phyloP scores from a whole-genome alignment of 2,113 vertebrate genomes.

The Taxidea taxus region DNA sequence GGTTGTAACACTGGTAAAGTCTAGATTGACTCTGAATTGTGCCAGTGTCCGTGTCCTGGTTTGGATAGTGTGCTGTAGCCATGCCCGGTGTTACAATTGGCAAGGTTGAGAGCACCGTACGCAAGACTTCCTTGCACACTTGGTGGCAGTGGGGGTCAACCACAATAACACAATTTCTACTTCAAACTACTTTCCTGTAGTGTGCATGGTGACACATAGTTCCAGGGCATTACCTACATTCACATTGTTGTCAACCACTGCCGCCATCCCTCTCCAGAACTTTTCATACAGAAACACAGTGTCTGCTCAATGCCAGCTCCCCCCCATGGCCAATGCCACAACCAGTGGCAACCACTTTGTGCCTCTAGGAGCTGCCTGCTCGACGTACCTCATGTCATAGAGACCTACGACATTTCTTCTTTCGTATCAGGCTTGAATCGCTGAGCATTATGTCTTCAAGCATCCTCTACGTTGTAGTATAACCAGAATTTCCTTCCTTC shows the following conservation, averaged over 20 bases:
- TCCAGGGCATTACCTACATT: neutral
- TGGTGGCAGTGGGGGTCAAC: neutral
- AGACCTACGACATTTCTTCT: accelerated
- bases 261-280: neutral
- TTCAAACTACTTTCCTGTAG: neutral
- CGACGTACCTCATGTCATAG: accelerated
- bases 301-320: neutral
- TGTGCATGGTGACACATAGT: neutral
- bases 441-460: neutral
- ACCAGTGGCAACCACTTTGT: neutral
- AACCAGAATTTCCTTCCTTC: neutral
- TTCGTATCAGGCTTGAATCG: neutral
- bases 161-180: neutral
- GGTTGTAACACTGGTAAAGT: neutral
- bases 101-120: accelerated
- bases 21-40: neutral
- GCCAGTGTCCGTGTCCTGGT: neutral
- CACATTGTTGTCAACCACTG: neutral
- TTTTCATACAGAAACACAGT: neutral
- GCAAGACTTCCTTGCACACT: neutral
- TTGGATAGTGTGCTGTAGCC: neutral
- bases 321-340: accelerated
- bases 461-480: neutral
- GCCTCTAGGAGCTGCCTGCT: neutral
- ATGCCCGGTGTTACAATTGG: neutral